Conservation (phyloP, 2,113 vertebrate genomes). For the Ammodytes dubius region DNA sequence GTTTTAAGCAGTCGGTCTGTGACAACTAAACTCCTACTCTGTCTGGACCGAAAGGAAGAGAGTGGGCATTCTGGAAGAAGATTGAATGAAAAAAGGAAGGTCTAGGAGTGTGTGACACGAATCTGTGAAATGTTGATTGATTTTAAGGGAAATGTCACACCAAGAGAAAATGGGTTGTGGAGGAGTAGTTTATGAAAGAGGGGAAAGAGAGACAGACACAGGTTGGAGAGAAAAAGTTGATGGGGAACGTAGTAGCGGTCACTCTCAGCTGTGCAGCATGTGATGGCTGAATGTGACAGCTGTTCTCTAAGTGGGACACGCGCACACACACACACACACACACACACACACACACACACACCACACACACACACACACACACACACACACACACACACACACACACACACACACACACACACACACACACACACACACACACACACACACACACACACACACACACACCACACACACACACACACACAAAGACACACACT, state of each 20-base stretch:
- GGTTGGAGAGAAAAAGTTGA: slow-evolving; percentile 36
- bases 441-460: slow-evolving; percentile 36
- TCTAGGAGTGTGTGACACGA: slow-evolving; percentile 13
- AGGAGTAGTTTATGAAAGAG: background rate
- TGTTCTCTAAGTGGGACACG: slow-evolving; percentile 79
- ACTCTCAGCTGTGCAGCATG: slow-evolving; percentile 79
- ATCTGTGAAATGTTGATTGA: background rate
- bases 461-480: slow-evolving; percentile 33
- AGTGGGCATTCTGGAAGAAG: slow-evolving; percentile 37
- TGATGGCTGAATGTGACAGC: slow-evolving; percentile 84
- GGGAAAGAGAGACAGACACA: background rate
- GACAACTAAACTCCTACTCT: slow-evolving; percentile 52
- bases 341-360: slow-evolving; percentile 4
- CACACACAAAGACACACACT: slow-evolving; percentile 62
- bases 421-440: slow-evolving; percentile 50
- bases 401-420: slow-evolving; percentile 56
- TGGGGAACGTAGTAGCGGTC: slow-evolving; percentile 23
- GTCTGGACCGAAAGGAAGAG: slow-evolving; percentile 54
- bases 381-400: slow-evolving; percentile 63
- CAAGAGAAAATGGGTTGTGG: background rate
- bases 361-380: slow-evolving; percentile 45
- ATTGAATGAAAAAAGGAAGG: slow-evolving; percentile 5
- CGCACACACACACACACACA: slow-evolving; percentile 63
- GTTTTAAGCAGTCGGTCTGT: background rate
- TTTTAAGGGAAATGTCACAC: slow-evolving; percentile 7